Base-by-base conservation (phyloP, 2,888 invertebrate species). In the Seira sanloemensis region DNA sequence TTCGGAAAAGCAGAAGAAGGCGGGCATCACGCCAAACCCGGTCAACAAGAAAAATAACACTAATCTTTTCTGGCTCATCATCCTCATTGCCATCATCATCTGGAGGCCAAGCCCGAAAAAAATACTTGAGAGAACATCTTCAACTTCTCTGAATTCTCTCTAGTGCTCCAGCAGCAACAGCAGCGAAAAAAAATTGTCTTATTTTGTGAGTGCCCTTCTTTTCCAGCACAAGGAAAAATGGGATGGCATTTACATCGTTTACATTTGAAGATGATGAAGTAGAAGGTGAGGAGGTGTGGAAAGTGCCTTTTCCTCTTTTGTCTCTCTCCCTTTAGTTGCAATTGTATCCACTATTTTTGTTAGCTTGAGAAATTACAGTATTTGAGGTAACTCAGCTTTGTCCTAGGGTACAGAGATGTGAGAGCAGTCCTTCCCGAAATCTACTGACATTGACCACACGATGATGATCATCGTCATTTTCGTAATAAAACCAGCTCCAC, bases 11-110 rank as follows among this genome's bases (percentile, higher is more conserved):
- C 50, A 50, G 9, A 21, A 80, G 76, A 82, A 82, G 82, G 82
- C 82, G 82, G 82, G 82, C 82, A 82, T 71, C 82, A 82, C 66
- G 82, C 82, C 82, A 82, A 75, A 82, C 76, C 76, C 76, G 82
- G 76, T 77, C 71, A 82, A 76, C n/a, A 81, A 81, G 76, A 81
- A 82, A 82, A 82, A 76, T 76, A 76, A 66, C 76, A 77, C 82
- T 76, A 82, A 82, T 77, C 82, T 77, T 26, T 37, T 72, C 50
- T 19, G 62, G 58, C n/a, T 67, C 74, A 19, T 23, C 24, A n/a
- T 73, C 54, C n/a, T 46, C 58, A 9, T 71, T 12, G 18, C 69
- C 37, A 25, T 26, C 21, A 50, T 50, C 50, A 50, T 50, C 50
- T n/a, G n/a, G n/a, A n/a, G n/a, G n/a, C n/a, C 50, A 50, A 37